Evolutionary conservation across 2,113 vertebrate genomes (phyloP).

Genomic region (Synchiropus splendidus): DNA sequence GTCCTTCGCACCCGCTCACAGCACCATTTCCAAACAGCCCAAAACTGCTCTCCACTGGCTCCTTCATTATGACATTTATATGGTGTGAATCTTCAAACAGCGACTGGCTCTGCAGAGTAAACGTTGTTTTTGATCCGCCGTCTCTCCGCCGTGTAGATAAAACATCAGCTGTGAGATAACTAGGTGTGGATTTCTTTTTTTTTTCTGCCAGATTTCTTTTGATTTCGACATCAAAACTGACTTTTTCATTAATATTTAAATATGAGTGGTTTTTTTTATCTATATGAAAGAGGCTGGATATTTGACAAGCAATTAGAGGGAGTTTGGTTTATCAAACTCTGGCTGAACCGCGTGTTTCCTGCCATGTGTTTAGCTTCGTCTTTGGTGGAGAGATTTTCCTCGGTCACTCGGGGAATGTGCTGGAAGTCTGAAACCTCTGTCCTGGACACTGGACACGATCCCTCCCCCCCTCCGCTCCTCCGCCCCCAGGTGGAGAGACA

Average conservation of each 20-base stretch:
- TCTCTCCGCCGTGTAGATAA: background rate
- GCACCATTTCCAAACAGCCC: too few relatives aligned
- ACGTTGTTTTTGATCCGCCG: background rate
- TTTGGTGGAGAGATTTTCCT: too few relatives aligned
- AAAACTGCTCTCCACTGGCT: too few relatives aligned
- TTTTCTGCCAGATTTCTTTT: constrained; percentile 5
- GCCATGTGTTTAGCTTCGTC: too few relatives aligned
- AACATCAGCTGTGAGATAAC: background rate
- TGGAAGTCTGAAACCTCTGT: too few relatives aligned
- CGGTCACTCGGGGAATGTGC: too few relatives aligned
- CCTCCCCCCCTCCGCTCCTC: too few relatives aligned
- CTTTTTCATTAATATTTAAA: constrained; percentile 21
- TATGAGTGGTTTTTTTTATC: constrained; percentile 13
- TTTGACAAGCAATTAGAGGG: constrained; percentile 12
- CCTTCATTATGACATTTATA: too few relatives aligned
- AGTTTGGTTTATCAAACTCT: constrained; percentile 7
- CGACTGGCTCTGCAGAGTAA: constrained; percentile 4
- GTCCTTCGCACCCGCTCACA: too few relatives aligned
- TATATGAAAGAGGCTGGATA: constrained; percentile 6
- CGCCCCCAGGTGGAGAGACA: constrained; percentile 41
- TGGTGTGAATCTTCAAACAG: too few relatives aligned
- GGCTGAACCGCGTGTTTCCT: too few relatives aligned
- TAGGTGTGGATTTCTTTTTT: too few relatives aligned
- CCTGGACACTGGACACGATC: constrained; percentile 34
- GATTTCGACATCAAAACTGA: constrained; percentile 28